Conservation (phyloP, 2,797 vertebrate species). For the Gymnoscopelus microlampas region DNA sequence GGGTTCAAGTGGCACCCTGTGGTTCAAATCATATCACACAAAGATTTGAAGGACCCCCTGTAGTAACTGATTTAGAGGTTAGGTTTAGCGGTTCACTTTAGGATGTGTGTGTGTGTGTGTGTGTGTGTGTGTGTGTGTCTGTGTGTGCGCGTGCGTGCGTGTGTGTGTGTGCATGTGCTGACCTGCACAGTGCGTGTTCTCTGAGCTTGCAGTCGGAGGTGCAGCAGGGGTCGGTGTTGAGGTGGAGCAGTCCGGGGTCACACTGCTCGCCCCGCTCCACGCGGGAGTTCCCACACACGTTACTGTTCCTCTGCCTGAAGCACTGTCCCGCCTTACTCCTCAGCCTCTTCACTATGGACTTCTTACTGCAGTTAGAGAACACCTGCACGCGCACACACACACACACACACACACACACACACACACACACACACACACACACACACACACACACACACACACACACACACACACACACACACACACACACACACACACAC, state of each 20-base stretch:
- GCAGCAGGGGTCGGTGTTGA: conserved; percentile 89
- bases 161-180: conserved; percentile 8
- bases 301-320: conserved; percentile 90
- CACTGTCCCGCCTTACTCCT: conserved; percentile 87
- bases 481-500: no score
- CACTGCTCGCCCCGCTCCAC: conserved; percentile 95
- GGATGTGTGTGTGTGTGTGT: no score
- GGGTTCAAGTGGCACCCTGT: no score
- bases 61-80: no score
- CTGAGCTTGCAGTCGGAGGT: conserved; percentile 84
- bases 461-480: no score
- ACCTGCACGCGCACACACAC: conserved; percentile 73
- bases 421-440: no score
- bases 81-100: no score
- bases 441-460: no score
- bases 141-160: not conserved
- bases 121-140: no score
- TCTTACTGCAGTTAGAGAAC: conserved; percentile 95
- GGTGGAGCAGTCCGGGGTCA: conserved; percentile 91
- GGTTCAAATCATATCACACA: no score
- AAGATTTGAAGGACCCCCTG: no score
- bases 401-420: no score
- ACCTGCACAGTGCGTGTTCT: conserved; percentile 88
- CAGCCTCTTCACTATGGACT: conserved; percentile 90
- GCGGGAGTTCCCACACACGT: conserved; percentile 94